These are phyloP conservation scores for Lycaon pictus DNA, from an alignment of 2,113 vertebrate species.

Conservation along the genomic window DNA sequence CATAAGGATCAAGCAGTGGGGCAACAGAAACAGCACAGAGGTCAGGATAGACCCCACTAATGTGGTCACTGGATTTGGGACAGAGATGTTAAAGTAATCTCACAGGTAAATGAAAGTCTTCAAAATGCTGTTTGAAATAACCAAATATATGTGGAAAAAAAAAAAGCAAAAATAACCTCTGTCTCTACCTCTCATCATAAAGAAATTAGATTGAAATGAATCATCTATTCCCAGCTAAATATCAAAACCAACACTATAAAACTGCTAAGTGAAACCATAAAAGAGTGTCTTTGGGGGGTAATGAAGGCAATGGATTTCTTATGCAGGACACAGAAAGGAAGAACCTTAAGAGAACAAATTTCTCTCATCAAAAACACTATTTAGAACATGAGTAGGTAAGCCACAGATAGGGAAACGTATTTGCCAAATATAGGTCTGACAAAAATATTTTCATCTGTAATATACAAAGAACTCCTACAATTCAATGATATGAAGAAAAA, in stretches of 20 bases:
- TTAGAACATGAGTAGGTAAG: background rate
- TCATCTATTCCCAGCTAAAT: background rate
- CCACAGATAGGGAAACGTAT: background rate
- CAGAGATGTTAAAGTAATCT: background rate
- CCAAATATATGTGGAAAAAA: rapidly evolving
- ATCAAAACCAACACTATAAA: background rate
- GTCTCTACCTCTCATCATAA: background rate
- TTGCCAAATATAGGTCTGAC: background rate
- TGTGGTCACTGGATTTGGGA: background rate
- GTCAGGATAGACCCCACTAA: background rate
- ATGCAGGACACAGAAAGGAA: background rate
- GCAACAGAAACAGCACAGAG: no score
- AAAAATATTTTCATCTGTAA: background rate
- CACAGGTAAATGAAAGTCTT: background rate
- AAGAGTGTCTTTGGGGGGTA: background rate
- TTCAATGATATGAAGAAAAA: background rate
- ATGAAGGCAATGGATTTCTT: background rate
- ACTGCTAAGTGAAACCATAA: background rate
- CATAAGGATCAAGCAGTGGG: rapidly evolving
- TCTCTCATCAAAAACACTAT: background rate
- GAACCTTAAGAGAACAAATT: background rate
- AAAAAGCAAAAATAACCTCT: background rate
- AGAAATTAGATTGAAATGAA: background rate
- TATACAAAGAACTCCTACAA: background rate
- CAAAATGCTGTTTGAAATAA: background rate